Evolutionary conservation across 1,140 invertebrate species (phyloP), one percentile per base, ranked within the genome.

Genomic region (Pseudoatta argentina): DNA sequence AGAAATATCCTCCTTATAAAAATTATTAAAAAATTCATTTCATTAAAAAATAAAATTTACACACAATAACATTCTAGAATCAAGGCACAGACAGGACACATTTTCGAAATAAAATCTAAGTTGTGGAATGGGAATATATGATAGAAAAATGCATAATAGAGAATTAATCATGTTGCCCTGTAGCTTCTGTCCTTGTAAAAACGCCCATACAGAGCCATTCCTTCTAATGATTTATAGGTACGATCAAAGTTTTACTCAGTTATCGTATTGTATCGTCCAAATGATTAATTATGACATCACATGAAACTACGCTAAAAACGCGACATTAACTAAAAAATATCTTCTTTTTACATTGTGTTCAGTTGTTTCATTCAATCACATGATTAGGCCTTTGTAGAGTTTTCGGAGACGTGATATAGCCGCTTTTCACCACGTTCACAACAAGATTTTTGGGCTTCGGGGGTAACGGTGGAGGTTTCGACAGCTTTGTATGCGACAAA

Each of bases 391-490:
- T 93, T 57, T 93, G 93, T 91, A 93, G 90, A 44, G 92, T 88
- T 87, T 93, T 94, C 10, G 93, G 92, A 8, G 94, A 90, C 24
- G 93, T 67, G 4, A 93, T 79, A 34, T 94, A 92, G 86, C 87
- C 89, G 21, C 89, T 91, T 83, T 93, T 95, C 78, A 91, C 86
- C 76, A 88, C 89, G 73, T 82, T 92, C 18, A 91, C 90, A 55
- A 92, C 77, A 34, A 94, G 88, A 90, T 92, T 94, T 90, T 95
- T 95, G 48, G 95, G 95, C 88, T 95, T 95, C 10, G 95, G 95
- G 39, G 95, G 95, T 64, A 95, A 88, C 0, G 95, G 95, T 2
- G 89, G 95, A 21, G 95, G 95, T 86, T 95, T 95, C 21, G 92
- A 91, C 48, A 93, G 87, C 88, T 94, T 95, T 0, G 92, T 86